A percentile compares a stretch with the other conserved stretches of the same genome.
Conservation (phyloP, 2,888 invertebrate species). For the Sturmia bella region DNA sequence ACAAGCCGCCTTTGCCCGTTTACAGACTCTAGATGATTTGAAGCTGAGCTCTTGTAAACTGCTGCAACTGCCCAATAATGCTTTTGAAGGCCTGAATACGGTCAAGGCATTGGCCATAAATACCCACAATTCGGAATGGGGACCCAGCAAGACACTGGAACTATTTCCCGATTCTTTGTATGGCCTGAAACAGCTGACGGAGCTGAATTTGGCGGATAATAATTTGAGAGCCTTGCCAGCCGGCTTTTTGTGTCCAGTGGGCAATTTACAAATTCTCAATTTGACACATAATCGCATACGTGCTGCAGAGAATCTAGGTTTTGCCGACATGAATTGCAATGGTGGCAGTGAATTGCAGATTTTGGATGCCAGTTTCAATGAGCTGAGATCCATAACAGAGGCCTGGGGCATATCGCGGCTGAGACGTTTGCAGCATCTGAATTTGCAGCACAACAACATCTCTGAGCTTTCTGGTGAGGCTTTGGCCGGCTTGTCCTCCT, state of each 20-base stretch:
- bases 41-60: constrained; percentile 91
- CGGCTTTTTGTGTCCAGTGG: constrained; percentile 89
- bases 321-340: constrained; percentile 84
- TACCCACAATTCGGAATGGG: constrained; percentile 92
- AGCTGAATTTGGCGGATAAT: constrained; percentile 91
- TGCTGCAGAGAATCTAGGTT: constrained; percentile 89
- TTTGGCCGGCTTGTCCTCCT: constrained; percentile 88
- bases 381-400: constrained; percentile 87
- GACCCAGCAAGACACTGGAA: constrained; percentile 88
- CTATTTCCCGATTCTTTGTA: constrained; percentile 87
- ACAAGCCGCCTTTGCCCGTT: constrained; percentile 87
- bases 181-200: constrained; percentile 90
- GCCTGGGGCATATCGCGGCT: constrained; percentile 89
- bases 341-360: constrained; percentile 88
- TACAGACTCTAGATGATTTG: constrained; percentile 88
- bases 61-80: constrained; percentile 86
- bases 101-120: constrained; percentile 87
- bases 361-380: constrained; percentile 91
- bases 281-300: constrained; percentile 92
- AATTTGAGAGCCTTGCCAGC: constrained; percentile 91
- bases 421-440: constrained; percentile 89
- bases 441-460: constrained; percentile 92
- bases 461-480: constrained; percentile 91
- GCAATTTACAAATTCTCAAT: constrained; percentile 91
- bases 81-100: constrained; percentile 90